Evolutionary conservation across 2,888 invertebrate genomes (phyloP).

Genomic region (Escarpia spicata): DNA sequence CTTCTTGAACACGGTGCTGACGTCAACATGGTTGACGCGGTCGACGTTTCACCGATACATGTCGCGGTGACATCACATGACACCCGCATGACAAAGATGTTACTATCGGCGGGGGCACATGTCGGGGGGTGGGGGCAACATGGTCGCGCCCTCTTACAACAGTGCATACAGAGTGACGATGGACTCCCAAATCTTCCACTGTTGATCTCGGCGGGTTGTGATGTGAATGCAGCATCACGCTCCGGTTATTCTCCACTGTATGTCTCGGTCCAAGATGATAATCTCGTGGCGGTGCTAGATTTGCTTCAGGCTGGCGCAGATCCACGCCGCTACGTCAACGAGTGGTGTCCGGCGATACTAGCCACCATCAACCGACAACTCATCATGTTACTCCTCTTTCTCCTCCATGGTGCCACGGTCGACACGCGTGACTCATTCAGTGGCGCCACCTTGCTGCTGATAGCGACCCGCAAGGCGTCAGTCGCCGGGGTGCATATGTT

Average conservation of each 20-base stretch:
- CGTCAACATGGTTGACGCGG: conserved; percentile 30
- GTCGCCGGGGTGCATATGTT: conserved; percentile 28
- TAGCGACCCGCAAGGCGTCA: conserved; percentile 24
- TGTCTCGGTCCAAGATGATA: conserved; percentile 24
- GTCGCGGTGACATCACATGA: conserved; percentile 31
- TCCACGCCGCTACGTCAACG: conserved; percentile 19
- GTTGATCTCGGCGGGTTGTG: conserved; percentile 29
- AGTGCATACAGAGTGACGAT: background rate
- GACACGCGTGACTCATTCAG: conserved; percentile 26
- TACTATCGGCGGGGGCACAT: conserved; percentile 29
- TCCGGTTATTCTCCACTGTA: conserved; percentile 27
- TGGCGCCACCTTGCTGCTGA: conserved; percentile 31
- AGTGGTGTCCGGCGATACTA: background rate
- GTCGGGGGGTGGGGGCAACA: background rate
- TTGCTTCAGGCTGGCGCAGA: conserved; percentile 32
- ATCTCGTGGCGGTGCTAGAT: conserved; percentile 28
- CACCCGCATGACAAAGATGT: conserved; percentile 27
- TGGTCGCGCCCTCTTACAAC: background rate
- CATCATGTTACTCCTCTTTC: conserved; percentile 27
- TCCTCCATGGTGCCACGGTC: conserved; percentile 29
- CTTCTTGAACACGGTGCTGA: conserved; percentile 27
- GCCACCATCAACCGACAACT: conserved; percentile 17
- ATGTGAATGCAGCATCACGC: conserved; percentile 24
- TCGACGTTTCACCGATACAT: conserved; percentile 32
- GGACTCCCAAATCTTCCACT: conserved; percentile 19